Evolutionary conservation across 1,140 invertebrate species (phyloP), one percentile per base, ranked within the genome.

Genomic region (Pseudomyrmex pallidus): DNA sequence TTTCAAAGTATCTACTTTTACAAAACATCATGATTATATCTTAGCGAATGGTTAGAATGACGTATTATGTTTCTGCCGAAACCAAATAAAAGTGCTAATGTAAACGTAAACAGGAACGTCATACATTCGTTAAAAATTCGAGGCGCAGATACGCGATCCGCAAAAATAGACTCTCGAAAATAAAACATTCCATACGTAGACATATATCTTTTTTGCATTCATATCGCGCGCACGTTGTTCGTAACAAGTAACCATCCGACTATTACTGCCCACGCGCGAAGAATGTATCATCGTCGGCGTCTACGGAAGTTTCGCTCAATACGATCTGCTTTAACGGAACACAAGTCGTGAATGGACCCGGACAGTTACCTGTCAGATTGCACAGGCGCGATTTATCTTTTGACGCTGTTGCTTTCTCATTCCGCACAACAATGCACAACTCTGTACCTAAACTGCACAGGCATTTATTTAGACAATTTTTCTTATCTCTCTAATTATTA

Each of bases 401-500:
- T 5, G 4, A 44, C 20, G 12, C 2, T 50, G 20, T 7, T 61
- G 66, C 66, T 80, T 72, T 78, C 52, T 78, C 76, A 70, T 48
- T 78, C 54, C 7, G 35, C 59, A 17, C 7, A 35, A 68, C 64
- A 68, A 68, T 59, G 17, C 20, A 2, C 12, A 9, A 57, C 15
- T 57, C 4, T 67, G 70, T 20, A 78, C 54, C 64, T 78, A 78
- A 78, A 78, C 57, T 8, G 7, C 22, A 15, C 15, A 78, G n/a
- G 1, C 35, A 7, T 25, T 10, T 20, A 12, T 78, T 13, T 8
- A 25, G 54, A 25, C 44, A 20, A 59, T 68, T 20, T 15, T 15
- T 17, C 15, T 78, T 70, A 72, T 72, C 64, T 67, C 20, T 10
- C 44, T 80, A 70, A 80, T 80, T 80, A 80, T 80, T 44, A 80